These are phyloP conservation scores for Channa maculata DNA, from an alignment of 2,113 vertebrate species.

Conservation along the genomic window DNA sequence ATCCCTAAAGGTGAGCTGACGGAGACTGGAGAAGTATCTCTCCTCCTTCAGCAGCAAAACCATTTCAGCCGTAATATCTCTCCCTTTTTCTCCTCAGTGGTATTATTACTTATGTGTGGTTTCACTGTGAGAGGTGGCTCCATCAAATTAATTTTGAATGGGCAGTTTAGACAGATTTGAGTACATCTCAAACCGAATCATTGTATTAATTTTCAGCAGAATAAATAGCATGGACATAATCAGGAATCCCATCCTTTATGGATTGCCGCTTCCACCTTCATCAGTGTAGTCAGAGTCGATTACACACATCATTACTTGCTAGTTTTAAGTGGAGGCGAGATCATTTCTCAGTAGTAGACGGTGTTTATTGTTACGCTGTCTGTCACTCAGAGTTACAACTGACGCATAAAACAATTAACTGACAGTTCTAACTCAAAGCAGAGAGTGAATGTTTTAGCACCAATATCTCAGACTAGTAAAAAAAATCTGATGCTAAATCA, in stretches of 20 bases:
- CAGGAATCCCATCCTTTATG: conserved; percentile 49
- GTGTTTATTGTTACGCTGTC: conserved; percentile 56
- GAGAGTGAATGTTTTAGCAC: not conserved
- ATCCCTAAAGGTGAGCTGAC: conserved; percentile 39
- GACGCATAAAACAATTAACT: conserved; percentile 52
- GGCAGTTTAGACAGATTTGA: conserved; percentile 41
- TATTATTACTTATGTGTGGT: conserved; percentile 12
- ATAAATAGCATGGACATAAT: conserved; percentile 44
- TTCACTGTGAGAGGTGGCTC: conserved; percentile 22
- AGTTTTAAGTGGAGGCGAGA: conserved; percentile 67
- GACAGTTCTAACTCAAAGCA: conserved; percentile 25
- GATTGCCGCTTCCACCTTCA: conserved; percentile 60
- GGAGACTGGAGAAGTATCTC: conserved; percentile 17
- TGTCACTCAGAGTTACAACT: conserved; percentile 53
- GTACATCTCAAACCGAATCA: conserved; percentile 20
- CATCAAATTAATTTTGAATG: conserved; percentile 49
- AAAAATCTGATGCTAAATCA: too few species aligned
- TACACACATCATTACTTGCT: conserved; percentile 73
- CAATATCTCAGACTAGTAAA: too few species aligned
- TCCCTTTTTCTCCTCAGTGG: not conserved
- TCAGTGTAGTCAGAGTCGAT: conserved; percentile 72
- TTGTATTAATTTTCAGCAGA: conserved; percentile 40
- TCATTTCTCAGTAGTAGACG: conserved; percentile 57
- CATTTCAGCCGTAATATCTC: not conserved
- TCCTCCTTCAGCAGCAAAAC: not conserved